Evolutionary conservation across 1,140 invertebrate species (phyloP).

Genomic region (Ceratina calcarata): DNA sequence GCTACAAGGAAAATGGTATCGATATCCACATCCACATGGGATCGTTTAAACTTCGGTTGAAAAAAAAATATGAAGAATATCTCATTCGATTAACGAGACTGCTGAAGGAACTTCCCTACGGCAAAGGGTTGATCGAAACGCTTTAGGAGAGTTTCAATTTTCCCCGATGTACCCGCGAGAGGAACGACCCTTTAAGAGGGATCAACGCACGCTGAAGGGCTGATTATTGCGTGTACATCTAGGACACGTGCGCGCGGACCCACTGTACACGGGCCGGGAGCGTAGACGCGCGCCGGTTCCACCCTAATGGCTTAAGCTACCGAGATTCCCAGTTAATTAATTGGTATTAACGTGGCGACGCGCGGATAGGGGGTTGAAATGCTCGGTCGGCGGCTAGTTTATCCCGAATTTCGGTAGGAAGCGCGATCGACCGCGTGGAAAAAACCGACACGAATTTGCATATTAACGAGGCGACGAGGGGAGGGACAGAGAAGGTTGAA

Average conservation of each 20-base stretch:
- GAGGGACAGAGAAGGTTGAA: not conserved
- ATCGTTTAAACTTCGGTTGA: no score
- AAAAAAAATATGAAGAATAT: no score
- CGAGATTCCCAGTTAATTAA: constrained; percentile 66
- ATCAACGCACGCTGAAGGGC: constrained; percentile 58
- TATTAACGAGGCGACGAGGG: constrained; percentile 16
- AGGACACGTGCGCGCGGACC: constrained; percentile 54
- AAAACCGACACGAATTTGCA: constrained; percentile 24
- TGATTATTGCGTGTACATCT: constrained; percentile 57
- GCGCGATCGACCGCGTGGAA: not conserved
- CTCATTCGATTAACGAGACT: no score
- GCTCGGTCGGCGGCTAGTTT: constrained; percentile 22
- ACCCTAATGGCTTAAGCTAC: constrained; percentile 59
- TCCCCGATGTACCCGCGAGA: constrained; percentile 35
- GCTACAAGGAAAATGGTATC: constrained; percentile 27
- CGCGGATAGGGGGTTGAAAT: not conserved
- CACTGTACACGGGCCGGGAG: not conserved
- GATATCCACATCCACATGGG: no score
- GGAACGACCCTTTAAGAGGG: constrained; percentile 44
- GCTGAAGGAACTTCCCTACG: not conserved
- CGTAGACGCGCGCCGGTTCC: not conserved
- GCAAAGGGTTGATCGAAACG: constrained; percentile 37
- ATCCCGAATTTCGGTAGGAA: constrained; percentile 29
- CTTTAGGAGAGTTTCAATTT: constrained; percentile 56
- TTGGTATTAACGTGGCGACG: constrained; percentile 59